Evolutionary conservation across 2,797 vertebrate genomes (phyloP), one percentile per base, ranked within the genome.

Genomic region (Rhyacichthys aspro): DNA sequence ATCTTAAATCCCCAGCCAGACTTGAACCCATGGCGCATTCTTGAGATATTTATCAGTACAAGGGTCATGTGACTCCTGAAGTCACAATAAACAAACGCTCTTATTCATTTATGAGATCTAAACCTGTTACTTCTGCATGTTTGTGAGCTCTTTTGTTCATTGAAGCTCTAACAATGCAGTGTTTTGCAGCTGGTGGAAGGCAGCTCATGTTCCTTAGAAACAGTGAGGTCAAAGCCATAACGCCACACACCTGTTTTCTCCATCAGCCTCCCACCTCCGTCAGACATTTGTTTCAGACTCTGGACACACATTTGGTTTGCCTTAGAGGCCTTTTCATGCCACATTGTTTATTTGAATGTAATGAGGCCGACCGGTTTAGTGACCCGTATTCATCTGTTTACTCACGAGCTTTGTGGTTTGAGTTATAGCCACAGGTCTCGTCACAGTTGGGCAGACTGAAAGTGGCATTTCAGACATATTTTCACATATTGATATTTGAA

Each of bases 171-270:
- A 9, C 23, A 8, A n/a, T 5, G 10, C 36, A 14, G 14, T 36
- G 33, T 61, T n/a, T 50, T 38, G 32, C 32, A 9, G 48, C 52
- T 34, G 17, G 23, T n/a, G 34, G 16, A 14, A 28, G 43, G 12
- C 16, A 16, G 60, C 43, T 36, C 42, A 42, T 11, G 66, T 63
- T 32, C 28, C 48, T 18, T 36, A 32, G 43, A 67, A 67, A 38
- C 33, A 41, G 4, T 5, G 23, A 33, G 70, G 65, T 67, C 63
- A 28, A 16, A 10, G 34, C 48, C 19, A 11, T 39, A 48, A 68
- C 53, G 18, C 38, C 45, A 52, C 65, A 59, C 81, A 72, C 65
- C 74, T 78, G 74, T 63, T 81, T 70, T 59, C 55, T 15, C 28
- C 59, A 69, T 78, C 55, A 41, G 11, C 43, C 41, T 48, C 34